These are phyloP conservation scores for Drosophila orena DNA, from an alignment of 1,140 invertebrate genomes.

Conservation along the genomic window DNA sequence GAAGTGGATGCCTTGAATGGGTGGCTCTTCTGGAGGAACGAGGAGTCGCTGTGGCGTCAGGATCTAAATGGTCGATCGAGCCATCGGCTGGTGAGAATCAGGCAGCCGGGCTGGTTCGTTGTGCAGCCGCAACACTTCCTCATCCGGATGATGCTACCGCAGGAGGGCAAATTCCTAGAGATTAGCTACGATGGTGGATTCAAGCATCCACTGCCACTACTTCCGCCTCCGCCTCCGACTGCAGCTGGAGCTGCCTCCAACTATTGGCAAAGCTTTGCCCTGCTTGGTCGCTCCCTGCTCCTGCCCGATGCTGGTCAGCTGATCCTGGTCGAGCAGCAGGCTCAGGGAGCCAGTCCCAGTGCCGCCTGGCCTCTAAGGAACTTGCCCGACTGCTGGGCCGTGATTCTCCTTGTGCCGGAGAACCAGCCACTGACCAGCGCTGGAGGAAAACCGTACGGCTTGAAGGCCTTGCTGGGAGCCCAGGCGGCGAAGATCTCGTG, in stretches of 20 bases:
- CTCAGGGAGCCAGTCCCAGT: slow-evolving; percentile 50
- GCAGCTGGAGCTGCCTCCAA: not conserved
- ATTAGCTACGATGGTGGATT: slow-evolving; percentile 89
- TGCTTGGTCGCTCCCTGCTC: slow-evolving; percentile 7
- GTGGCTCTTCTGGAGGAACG: slow-evolving; percentile 92
- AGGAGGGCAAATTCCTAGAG: slow-evolving; percentile 91
- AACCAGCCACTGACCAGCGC: slow-evolving; percentile 90
- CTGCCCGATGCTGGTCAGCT: slow-evolving; percentile 88
- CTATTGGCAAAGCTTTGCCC: slow-evolving; percentile 39
- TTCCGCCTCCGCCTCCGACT: not conserved
- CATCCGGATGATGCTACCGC: slow-evolving; percentile 89
- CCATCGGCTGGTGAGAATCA: slow-evolving; percentile 19
- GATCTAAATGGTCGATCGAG: slow-evolving; percentile 87
- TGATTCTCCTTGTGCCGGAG: slow-evolving; percentile 31
- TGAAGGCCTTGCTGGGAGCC: slow-evolving; percentile 92
- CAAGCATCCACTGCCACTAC: not conserved
- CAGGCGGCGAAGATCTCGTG: slow-evolving; percentile 91
- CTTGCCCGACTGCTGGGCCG: slow-evolving; percentile 67
- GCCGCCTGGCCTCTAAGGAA: slow-evolving; percentile 85
- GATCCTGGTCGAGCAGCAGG: slow-evolving; percentile 89
- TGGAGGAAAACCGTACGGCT: slow-evolving; percentile 90
- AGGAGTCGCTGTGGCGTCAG: slow-evolving; percentile 89
- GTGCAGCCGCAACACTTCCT: slow-evolving; percentile 90
- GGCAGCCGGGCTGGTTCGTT: slow-evolving; percentile 88
- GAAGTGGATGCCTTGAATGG: slow-evolving; percentile 97